Base-by-base conservation (phyloP, 2,797 vertebrate genomes). In the Lutjanus argentimaculatus region DNA sequence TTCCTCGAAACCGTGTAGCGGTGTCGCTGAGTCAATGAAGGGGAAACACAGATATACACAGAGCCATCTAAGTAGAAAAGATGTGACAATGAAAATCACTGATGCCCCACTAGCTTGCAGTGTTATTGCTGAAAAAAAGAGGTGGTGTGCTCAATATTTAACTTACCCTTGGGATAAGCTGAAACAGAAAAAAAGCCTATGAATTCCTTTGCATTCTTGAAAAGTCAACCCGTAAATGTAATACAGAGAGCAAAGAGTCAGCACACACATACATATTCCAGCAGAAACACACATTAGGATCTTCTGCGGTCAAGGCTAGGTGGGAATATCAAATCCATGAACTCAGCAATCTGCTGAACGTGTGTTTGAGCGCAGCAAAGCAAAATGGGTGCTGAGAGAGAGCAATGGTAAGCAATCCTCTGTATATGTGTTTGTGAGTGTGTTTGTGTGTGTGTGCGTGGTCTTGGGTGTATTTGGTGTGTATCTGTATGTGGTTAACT, bases 311-410 rank as follows among this genome's bases (percentile, higher is more conserved):
- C 82, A 89, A 83, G 45, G 69, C 71, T 51, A 49, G 63, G 49
- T 78, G 55, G 77, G 48, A 89, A 88, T 77, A 87, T 88, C 59
- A 73, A 90, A 90, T 80, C 73, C 52, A 76, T 73, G 49, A 83
- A 84, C 84, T 91, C 87, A 91, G 92, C 91, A 91, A 89, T 85
- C 85, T 87, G 68, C 72, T 76, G 75, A 87, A 89, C 30, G 53
- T 59, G 80, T 83, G 86, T 85, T 80, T 64, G 77, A 75, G 63
- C 6, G 22, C 75, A 90, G 75, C 72, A 82, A 90, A 87, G 88
- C 82, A 83, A 90, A 92, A 81, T 58, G 68, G 53, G 66, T 57
- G 75, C 74, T 85, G 79, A 80, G 79, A 82, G 73, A 73, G 64
- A 85, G 80, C 72, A 55, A 68, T 45, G 30, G 82, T 88, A 86